These are phyloP conservation scores for Tipula helvola DNA, from an alignment of 2,888 invertebrate genomes.

Conservation along the genomic window DNA sequence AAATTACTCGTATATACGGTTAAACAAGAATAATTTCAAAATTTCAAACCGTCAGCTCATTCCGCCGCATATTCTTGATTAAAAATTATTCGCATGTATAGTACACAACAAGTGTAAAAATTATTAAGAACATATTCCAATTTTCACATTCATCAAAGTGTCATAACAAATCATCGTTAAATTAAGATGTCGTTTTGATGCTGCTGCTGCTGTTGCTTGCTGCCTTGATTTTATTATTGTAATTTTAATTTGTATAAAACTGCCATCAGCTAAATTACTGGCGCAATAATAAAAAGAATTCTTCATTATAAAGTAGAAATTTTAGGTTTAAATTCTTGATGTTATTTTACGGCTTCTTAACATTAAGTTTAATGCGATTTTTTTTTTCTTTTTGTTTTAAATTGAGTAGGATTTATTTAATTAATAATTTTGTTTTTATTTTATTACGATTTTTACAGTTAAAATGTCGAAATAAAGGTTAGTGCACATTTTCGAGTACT, in stretches of 20 bases:
- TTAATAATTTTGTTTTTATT: neutral
- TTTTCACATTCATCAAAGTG: neutral
- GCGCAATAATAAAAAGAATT: neutral
- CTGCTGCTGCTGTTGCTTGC: neutral
- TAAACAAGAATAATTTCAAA: neutral
- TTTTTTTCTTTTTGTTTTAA: neutral
- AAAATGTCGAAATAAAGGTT: neutral
- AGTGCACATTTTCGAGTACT: neutral
- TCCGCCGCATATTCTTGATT: too few species aligned
- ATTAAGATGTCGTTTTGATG: neutral
- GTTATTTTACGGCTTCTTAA: neutral
- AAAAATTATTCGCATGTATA: neutral
- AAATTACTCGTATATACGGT: neutral
- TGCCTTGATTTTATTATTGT: neutral
- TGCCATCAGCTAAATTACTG: neutral
- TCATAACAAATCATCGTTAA: slow-evolving; percentile 4
- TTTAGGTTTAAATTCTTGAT: neutral
- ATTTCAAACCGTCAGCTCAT: too few species aligned
- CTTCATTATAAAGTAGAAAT: neutral
- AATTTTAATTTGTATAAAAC: neutral
- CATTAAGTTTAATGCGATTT: neutral
- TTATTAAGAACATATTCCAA: neutral
- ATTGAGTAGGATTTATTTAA: neutral
- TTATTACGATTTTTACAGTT: neutral
- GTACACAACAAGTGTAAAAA: neutral